Base-by-base conservation (phyloP, 92 coral and sea anemone species). In the Palythoa grandiflora region DNA sequence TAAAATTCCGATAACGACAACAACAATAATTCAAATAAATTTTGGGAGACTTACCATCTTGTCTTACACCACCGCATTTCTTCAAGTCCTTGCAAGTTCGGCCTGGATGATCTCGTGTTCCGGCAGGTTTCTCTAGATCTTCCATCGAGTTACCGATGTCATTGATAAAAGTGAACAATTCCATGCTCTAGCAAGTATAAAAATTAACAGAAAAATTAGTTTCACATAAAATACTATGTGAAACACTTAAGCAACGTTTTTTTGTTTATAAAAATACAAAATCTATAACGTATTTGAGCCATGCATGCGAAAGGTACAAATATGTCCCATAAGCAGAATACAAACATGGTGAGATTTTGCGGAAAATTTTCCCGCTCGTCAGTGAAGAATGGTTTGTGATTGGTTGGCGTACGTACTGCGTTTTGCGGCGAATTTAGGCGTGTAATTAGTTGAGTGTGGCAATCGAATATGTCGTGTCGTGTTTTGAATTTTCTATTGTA, bases 1-100 rank as follows among this genome's bases (percentile, higher is more conserved):
- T 59, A 1, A 6, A 6, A 15, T 59, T 17, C 16, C 65, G n/a
- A 12, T 3, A 14, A 15, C 3, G 3, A 59, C 16, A 14, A 10
- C 65, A 57, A 17, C 9, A 63, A 60, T 60, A 16, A 60, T 44
- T 44, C 50, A 2, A 44, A 44, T 44, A 2, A 13, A 5, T 60
- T 63, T n/a, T n/a, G 20, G 6, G 10, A 55, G 70, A 77, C 47
- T 9, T 77, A 77, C 83, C 83, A 48, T 68, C 74, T 71, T 16
- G 20, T 2, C 10, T 66, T 20, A 81, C n/a, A 2, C 5, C 6
- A 44, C 48, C 13, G 75, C 86, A 81, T 71, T 61, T 71, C 17
- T 19, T 44, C 75, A 81, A 68, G 73, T 81, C 86, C 50, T 66
- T 65, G 61, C 86, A 81, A 11, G 86, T 81, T 16, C 53, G 66